A percentile compares a stretch with the other conserved stretches of the same genome.
phyloP scores from a whole-genome alignment of 2,797 vertebrate species.

The Myotis pilosus region DNA sequence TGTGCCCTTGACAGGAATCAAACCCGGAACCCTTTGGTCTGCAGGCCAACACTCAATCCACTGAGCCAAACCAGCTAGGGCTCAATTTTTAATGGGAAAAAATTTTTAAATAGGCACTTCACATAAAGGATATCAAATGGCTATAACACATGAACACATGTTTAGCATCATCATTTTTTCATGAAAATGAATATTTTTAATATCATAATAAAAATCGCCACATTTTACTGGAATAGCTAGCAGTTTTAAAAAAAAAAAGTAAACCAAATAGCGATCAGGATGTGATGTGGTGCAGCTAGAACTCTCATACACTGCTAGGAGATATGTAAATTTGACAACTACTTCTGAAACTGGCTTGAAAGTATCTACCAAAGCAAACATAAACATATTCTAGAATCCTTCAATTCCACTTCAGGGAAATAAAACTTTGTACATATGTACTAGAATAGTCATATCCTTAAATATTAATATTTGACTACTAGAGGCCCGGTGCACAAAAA shows the following conservation, averaged over 20 bases:
- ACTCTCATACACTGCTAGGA: background rate
- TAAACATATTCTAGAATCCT: background rate
- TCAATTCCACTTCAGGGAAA: background rate
- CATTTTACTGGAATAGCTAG: background rate
- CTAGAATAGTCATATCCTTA: background rate
- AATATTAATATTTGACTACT: background rate
- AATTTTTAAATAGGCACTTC: background rate
- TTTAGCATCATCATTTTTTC: conserved; percentile 22
- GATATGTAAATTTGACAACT: background rate
- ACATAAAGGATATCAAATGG: background rate
- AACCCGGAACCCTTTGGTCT: too few relatives aligned
- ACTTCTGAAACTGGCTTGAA: background rate
- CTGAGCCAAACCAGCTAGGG: too few relatives aligned
- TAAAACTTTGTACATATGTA: background rate
- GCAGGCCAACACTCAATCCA: too few relatives aligned
- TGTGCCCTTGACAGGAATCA: too few relatives aligned
- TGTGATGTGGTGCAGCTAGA: background rate
- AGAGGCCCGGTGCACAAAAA: too few relatives aligned
- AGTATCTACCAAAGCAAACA: background rate
- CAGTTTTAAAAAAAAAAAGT: background rate
- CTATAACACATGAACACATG: background rate
- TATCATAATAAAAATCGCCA: background rate
- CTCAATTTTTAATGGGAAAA: background rate
- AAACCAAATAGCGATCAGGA: background rate
- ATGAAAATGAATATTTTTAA: conserved; percentile 31